Conservation (phyloP, 2,797 vertebrate species). For the Cryptoprocta ferox region DNA sequence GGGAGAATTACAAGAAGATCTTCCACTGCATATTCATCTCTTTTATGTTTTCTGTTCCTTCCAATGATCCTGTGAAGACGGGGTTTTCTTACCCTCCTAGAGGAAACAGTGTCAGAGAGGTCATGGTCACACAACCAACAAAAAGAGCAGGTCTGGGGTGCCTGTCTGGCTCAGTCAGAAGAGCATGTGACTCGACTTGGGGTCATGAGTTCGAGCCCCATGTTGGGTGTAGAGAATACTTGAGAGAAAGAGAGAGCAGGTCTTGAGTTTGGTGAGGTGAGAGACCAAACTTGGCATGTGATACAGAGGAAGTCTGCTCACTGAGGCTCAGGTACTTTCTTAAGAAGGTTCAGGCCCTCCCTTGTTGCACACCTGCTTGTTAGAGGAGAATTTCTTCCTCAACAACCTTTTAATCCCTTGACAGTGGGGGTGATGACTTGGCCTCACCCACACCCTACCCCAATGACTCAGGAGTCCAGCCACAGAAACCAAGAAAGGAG, state of each 20-base stretch:
- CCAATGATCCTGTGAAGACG: neutral
- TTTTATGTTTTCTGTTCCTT: neutral
- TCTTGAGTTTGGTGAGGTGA: neutral
- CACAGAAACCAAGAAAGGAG: neutral
- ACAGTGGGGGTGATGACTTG: neutral
- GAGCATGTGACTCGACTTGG: neutral
- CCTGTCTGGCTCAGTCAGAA: neutral
- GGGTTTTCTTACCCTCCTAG: neutral
- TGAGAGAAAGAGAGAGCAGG: neutral
- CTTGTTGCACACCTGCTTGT: neutral
- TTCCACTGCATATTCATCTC: neutral
- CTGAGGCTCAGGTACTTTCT: neutral
- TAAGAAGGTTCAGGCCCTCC: neutral
- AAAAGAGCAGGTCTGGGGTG: neutral
- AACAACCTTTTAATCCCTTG: conserved; percentile 33
- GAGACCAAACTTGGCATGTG: neutral
- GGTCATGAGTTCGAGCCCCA: neutral
- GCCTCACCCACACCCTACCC: neutral
- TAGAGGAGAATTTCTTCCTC: conserved; percentile 60
- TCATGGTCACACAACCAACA: neutral
- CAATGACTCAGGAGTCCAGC: conserved; percentile 46
- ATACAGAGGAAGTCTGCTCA: neutral
- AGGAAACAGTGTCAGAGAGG: neutral
- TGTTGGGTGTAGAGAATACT: neutral
- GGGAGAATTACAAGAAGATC: neutral